A percentile compares a stretch with the other conserved stretches of the same genome.
Conservation (phyloP, 2,113 vertebrate species). For the Natator depressus region DNA sequence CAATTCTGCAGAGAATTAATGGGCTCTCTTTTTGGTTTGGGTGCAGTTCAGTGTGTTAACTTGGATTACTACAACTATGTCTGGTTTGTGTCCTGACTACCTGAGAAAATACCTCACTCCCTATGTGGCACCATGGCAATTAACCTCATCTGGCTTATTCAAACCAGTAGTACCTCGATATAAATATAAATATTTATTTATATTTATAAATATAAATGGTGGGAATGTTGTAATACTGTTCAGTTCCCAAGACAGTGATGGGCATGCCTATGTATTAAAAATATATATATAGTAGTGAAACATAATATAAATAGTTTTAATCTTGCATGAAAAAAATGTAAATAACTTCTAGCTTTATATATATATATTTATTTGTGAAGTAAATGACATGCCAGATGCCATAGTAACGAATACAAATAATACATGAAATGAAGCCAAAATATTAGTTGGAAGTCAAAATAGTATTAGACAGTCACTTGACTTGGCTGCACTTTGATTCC, state of each 20-base stretch:
- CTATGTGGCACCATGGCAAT: not conserved
- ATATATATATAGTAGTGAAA: not conserved
- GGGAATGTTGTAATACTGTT: not conserved
- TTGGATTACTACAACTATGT: not conserved
- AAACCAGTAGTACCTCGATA: not conserved
- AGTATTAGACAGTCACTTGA: not conserved
- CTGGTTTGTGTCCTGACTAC: not conserved
- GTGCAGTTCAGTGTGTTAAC: not conserved
- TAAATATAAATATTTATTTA: not conserved
- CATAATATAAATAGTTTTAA: not conserved
- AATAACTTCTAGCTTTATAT: not conserved
- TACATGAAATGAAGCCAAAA: not conserved
- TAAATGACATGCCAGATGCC: not conserved
- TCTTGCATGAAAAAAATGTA: accelerated
- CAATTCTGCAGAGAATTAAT: not conserved
- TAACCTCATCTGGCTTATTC: not conserved
- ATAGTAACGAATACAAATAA: not conserved
- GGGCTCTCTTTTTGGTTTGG: not conserved
- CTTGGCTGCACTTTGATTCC: not conserved
- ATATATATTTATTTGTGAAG: not conserved
- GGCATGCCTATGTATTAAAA: not conserved
- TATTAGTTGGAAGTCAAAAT: not conserved
- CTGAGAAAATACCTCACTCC: not conserved
- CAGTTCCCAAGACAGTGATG: not conserved
- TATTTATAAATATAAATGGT: not conserved